phyloP scores from a whole-genome alignment of 92 coral and sea anemone genomes.

The Porites cylindrica region DNA sequence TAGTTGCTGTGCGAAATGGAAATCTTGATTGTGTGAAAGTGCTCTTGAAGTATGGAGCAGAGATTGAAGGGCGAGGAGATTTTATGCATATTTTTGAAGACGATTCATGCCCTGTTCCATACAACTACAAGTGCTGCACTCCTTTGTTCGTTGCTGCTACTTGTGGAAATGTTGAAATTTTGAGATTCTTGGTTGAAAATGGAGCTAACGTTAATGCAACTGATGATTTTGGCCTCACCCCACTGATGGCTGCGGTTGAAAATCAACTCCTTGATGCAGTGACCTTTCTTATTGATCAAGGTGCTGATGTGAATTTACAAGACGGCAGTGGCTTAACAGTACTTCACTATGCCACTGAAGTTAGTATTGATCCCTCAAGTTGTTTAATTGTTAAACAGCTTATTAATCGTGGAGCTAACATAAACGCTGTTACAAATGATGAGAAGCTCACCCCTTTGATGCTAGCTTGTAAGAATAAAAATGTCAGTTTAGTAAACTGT shows the following conservation, averaged over 20 bases:
- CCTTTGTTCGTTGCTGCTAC: neutral
- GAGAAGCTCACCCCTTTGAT: neutral
- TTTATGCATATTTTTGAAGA: no score
- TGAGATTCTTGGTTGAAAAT: neutral
- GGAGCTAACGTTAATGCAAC: neutral
- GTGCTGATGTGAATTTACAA: neutral
- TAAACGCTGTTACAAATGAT: neutral
- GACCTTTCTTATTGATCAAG: neutral
- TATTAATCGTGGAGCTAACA: neutral
- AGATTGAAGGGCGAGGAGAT: neutral
- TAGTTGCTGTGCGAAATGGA: constrained; percentile 6
- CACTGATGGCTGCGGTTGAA: neutral
- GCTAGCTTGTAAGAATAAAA: neutral
- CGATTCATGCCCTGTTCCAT: no score
- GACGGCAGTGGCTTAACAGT: neutral
- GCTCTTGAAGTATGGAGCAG: neutral
- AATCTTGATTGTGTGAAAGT: constrained; percentile 24
- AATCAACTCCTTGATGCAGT: neutral
- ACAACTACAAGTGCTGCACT: neutral
- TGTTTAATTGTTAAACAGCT: neutral
- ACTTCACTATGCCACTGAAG: neutral
- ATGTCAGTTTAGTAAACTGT: neutral
- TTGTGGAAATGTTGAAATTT: neutral
- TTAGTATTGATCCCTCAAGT: neutral
- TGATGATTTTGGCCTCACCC: neutral